Conservation (phyloP, 2,888 invertebrate species). For the Bruchidius siliquastri region DNA sequence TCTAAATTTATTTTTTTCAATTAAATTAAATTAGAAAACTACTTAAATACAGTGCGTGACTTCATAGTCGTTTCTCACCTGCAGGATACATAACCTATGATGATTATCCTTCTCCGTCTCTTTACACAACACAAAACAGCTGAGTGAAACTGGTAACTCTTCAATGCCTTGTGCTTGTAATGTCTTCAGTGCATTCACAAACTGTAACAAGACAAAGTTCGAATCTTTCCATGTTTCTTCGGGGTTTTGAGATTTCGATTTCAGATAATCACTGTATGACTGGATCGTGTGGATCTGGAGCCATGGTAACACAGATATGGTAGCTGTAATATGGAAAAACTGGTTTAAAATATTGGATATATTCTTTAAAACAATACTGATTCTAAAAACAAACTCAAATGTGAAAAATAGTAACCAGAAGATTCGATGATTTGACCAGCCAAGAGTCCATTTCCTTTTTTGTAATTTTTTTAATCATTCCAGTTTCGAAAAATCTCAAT, state of each 20-base stretch:
- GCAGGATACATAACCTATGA: constrained; percentile 68
- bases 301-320: constrained; percentile 69
- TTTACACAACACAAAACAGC: constrained; percentile 68
- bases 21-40: too few species aligned
- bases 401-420: too few species aligned
- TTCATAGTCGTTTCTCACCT: constrained; percentile 54
- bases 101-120: constrained; percentile 58
- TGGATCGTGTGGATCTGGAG: constrained; percentile 72
- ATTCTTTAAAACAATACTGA: too few species aligned
- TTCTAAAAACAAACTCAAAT: too few species aligned
- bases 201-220: constrained; percentile 73
- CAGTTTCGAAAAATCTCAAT: too few species aligned
- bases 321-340: constrained; percentile 52
- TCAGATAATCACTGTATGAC: constrained; percentile 61
- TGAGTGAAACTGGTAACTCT: constrained; percentile 66
- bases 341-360: too few species aligned
- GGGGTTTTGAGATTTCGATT: constrained; percentile 48
- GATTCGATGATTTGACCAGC: too few species aligned
- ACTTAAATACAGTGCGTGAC: too few species aligned
- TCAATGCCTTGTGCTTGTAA: constrained; percentile 80
- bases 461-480: too few species aligned
- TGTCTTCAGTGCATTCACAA: constrained; percentile 76
- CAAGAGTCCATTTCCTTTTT: too few species aligned
- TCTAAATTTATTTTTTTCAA: too few species aligned
- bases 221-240: constrained; percentile 58